phyloP scores from a whole-genome alignment of 92 coral and sea anemone species.

The Epizoanthus illoricatus region DNA sequence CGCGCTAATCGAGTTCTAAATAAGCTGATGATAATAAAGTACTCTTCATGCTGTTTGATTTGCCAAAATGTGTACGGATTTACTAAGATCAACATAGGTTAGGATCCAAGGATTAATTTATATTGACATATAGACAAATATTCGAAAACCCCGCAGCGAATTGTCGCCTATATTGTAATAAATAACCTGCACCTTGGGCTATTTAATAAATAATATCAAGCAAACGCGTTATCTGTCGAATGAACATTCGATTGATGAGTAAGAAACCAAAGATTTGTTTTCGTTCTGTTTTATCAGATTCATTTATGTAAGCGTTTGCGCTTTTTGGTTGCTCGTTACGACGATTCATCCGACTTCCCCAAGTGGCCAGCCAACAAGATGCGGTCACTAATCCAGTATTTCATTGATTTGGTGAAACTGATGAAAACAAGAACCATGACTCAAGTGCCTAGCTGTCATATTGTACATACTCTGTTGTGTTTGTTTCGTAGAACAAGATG shows the following conservation, averaged over 20 bases:
- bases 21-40: neutral
- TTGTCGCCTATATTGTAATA: constrained; percentile 12
- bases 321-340: neutral
- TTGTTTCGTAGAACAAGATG: neutral
- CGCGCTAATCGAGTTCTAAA: neutral
- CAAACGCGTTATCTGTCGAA: constrained; percentile 18
- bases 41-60: neutral
- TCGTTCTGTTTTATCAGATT: neutral
- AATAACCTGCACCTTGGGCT: constrained; percentile 10
- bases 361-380: neutral
- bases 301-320: neutral
- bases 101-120: neutral
- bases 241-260: constrained; percentile 1
- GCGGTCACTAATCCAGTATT: neutral
- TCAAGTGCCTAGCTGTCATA: neutral
- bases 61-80: neutral
- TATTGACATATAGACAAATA: constrained; percentile 3
- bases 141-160: constrained; percentile 15
- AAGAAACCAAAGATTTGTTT: neutral
- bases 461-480: neutral
- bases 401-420: neutral
- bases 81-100: neutral
- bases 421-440: too few species aligned
- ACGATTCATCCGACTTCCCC: neutral
- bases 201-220: neutral